A percentile compares a stretch with the other conserved stretches of the same genome.
Evolutionary conservation across 37 sponge, comb jelly and placozoan genomes (phyloP).

Genomic region (Spongilla lacustris): DNA sequence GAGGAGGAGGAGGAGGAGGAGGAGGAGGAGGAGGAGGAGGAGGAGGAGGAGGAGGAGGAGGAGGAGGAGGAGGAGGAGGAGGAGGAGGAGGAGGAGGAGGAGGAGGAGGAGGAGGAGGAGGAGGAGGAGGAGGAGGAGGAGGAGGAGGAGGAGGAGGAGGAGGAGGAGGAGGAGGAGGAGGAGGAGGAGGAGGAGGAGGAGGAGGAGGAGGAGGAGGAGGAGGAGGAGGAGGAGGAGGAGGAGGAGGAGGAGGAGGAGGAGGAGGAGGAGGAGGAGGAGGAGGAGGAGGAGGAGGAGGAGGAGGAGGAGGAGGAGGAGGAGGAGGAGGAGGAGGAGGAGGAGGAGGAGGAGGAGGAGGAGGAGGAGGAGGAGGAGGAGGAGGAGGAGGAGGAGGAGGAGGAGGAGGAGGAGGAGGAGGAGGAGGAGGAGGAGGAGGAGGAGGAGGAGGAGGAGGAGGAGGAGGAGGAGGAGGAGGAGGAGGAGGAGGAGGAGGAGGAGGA

Average conservation of each 20-base stretch:
- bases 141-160: neutral
- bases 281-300: neutral
- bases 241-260: neutral
- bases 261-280: neutral
- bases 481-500: neutral
- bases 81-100: no score
- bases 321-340: neutral
- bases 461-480: neutral
- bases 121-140: neutral
- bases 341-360: neutral
- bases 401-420: neutral
- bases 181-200: neutral
- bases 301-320: neutral
- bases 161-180: neutral
- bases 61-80: neutral
- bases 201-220: neutral
- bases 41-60: neutral
- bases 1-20: constrained; percentile 5
- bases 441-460: neutral
- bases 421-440: neutral
- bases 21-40: neutral
- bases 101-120: neutral
- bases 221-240: neutral
- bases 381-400: neutral
- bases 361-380: neutral